Evolutionary conservation across 2,888 invertebrate genomes (phyloP), one percentile per base, ranked within the genome.

Genomic region (Frankliniella intonsa): DNA sequence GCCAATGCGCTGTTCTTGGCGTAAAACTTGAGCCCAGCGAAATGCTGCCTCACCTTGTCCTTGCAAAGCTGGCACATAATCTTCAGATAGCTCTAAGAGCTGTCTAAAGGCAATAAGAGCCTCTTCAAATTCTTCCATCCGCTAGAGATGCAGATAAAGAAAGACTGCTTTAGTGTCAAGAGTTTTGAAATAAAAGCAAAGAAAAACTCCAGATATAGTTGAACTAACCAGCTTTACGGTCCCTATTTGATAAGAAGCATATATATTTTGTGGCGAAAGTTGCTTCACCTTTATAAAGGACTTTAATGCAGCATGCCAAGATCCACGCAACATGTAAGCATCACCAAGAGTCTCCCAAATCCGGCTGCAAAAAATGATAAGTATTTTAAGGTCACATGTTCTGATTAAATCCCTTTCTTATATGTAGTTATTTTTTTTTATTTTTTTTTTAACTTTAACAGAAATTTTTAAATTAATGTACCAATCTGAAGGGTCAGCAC

Each of bases 331-430:
- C 85, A 93, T 91, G 88, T 97, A 97, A 0, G 96, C 95, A 90
- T 97, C 97, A 69, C 94, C 97, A 84, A 98, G 89, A 84, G 95
- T 93, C 88, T 97, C 97, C 94, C 96, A 97, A 84, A 94, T 90
- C 85, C 91, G 88, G 83, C 91, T 91, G 83, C 80, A 11, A 8
- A 81, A 82, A 50, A 80, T 50, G 49, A 55, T 49, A 50, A 69
- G 38, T 49, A 10, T 3, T 65, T 12, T 0, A 82, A 50, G 12
- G 19, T 50, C 19, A 81, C 79, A 81, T 22, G n/a, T 5, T 80
- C 27, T 81, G 76, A 25, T 65, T 80, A 5, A 69, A 62, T 17
- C 3, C 2, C 1, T 38, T 38, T 5, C 2, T 38, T 38, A 38
- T 38, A 3, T 38, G 38, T 5, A 38, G 38, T 38, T n/a, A n/a